Conservation (phyloP, 2,797 vertebrate species). For the Onychomys arenicola region DNA sequence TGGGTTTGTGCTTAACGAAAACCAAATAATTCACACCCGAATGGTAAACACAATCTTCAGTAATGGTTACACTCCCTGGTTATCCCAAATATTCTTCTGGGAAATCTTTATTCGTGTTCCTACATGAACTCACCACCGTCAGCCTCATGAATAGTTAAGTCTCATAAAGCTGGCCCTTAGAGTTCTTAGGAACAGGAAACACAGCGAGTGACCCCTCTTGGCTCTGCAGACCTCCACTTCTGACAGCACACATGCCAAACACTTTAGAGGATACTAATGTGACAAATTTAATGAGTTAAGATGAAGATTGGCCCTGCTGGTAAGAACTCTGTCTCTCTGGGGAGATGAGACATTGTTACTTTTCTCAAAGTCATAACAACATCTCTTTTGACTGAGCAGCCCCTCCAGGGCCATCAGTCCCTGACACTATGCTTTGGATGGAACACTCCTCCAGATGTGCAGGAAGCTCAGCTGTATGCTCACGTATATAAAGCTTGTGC, state of each 20-base stretch:
- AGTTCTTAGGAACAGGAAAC: neutral
- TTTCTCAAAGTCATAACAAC: neutral
- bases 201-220: neutral
- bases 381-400: neutral
- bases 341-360: neutral
- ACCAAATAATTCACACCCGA: conserved; percentile 5
- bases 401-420: neutral
- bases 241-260: neutral
- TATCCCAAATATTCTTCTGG: neutral
- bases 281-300: neutral
- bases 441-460: neutral
- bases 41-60: neutral
- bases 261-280: neutral
- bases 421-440: neutral
- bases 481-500: neutral
- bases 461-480: neutral
- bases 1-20: neutral
- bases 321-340: neutral
- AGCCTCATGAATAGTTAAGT: neutral
- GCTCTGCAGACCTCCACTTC: neutral
- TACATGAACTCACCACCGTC: neutral
- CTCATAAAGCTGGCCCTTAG: neutral
- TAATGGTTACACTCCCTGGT: neutral
- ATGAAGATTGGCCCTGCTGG: neutral
- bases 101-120: neutral